Evolutionary conservation across 1,140 invertebrate species (phyloP), one percentile per base, ranked within the genome.

Genomic region (Brachionus rotundiformis): DNA sequence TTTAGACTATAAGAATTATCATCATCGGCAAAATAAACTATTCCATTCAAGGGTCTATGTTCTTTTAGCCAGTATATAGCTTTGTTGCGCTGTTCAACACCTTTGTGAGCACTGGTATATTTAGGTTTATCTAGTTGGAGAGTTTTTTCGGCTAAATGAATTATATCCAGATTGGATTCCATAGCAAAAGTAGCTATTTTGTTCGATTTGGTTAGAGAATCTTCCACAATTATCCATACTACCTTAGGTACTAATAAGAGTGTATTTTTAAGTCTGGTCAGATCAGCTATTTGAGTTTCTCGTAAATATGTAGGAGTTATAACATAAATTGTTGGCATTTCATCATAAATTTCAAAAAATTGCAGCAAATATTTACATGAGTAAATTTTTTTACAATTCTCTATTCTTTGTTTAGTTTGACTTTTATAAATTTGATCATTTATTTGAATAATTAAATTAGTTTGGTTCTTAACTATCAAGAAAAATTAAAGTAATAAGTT

Each of bases 1-100:
- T 93, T 92, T 19, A 96, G 85, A 83, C 92, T 92, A 86, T 98
- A 98, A 1, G 94, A 93, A 86, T 99, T 99, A 86, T 99, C 97
- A 88, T 99, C 97, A 88, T 99, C 97, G 87, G 95, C 96, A 89
- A 99, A 99, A 89, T 94, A 99, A 0, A 99, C 92, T 49, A 98
- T 91, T 2, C 94, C 94, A 83, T 85, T 84, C 23, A 79, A 76
- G 8, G 31, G 7, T 33, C 86, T 80, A 83, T 95, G 92, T 31
- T 90, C 88, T 73, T 94, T 89, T 3, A 99, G 88, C 94, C 96
- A 99, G 29, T 91, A 89, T 4, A 99, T 86, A 4, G 92, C 97
- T 8, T 91, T 88, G 89, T 99, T 99, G 83, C 97, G 90, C 88
- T 99, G 97, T 82, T 94, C 91, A 0, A 98, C 95, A 11, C 97